These are phyloP conservation scores for Cathartes aura DNA, from an alignment of 2,113 vertebrate species.

Conservation along the genomic window DNA sequence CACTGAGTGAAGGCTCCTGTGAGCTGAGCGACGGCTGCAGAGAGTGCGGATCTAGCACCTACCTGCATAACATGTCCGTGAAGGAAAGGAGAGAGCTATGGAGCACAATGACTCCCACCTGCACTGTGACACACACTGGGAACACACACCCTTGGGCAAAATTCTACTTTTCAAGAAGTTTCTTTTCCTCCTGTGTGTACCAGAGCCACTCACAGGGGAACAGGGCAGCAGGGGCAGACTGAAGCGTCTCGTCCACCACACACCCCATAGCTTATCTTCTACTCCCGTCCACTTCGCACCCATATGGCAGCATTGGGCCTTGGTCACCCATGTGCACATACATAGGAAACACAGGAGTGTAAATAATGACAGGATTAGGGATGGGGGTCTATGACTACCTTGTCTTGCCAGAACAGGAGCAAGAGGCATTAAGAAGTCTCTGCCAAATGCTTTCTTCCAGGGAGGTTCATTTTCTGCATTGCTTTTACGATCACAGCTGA, in stretches of 20 bases:
- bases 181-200: not conserved
- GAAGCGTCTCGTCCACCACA: not conserved
- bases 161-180: not conserved
- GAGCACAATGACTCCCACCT: not conserved
- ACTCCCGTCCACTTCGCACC: not conserved
- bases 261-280: not conserved
- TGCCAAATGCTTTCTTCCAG: not conserved
- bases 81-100: not conserved
- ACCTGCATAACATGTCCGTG: rapidly evolving
- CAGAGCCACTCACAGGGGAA: not conserved
- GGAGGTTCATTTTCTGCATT: not conserved
- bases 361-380: not conserved
- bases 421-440: not conserved
- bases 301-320: rapidly evolving
- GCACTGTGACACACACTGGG: rapidly evolving
- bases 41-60: not conserved
- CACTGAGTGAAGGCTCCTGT: not conserved
- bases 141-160: not conserved
- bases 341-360: not conserved
- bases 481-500: not conserved
- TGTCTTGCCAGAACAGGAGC: not conserved
- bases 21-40: not conserved
- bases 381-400: not conserved
- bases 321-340: rapidly evolving
- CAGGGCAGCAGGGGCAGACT: not conserved